Evolutionary conservation across 2,113 vertebrate genomes (phyloP).

Genomic region (Nyctereutes procyonoides): DNA sequence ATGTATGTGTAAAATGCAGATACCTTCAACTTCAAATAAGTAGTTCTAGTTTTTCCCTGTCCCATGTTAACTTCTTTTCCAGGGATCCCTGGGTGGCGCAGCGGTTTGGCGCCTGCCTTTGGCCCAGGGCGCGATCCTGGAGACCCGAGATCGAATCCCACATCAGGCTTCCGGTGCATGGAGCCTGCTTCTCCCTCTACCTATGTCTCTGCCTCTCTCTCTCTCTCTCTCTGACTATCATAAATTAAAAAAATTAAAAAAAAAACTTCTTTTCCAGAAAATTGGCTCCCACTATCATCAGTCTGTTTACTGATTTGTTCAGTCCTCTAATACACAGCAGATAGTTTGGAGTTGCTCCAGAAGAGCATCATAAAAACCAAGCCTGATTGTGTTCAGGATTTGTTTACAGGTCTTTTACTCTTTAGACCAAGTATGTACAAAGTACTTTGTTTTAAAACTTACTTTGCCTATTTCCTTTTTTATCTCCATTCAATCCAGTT

Average conservation of each 20-base stretch:
- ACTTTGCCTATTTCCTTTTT: neutral
- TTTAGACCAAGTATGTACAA: neutral
- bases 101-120: no score
- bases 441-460: neutral
- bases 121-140: no score
- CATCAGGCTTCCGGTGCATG: no score
- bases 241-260: no score
- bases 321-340: neutral
- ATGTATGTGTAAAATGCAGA: neutral
- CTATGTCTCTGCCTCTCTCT: no score
- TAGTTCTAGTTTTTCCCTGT: neutral
- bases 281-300: neutral
- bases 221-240: no score
- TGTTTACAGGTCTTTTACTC: neutral
- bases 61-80: neutral
- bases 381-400: neutral
- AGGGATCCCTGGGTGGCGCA: no score
- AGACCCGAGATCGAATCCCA: no score
- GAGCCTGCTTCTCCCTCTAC: no score
- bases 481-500: neutral
- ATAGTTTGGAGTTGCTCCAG: neutral
- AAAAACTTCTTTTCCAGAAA: neutral
- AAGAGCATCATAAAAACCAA: neutral
- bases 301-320: neutral
- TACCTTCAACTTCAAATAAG: neutral